A percentile compares a stretch with the other conserved stretches of the same genome.
Conservation (phyloP, 1,140 invertebrate species). For the Cepaea nemoralis region DNA sequence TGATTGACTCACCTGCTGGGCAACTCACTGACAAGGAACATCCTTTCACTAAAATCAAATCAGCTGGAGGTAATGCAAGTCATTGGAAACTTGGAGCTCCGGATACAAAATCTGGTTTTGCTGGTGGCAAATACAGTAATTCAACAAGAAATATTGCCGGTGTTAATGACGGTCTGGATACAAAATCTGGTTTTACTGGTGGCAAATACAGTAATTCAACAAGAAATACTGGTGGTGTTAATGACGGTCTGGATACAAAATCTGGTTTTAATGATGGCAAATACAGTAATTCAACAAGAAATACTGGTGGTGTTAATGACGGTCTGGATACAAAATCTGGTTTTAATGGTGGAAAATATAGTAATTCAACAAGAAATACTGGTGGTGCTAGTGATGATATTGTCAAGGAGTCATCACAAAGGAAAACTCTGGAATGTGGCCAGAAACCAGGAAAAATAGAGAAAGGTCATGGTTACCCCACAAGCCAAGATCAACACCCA, state of each 20-base stretch:
- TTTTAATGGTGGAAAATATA: neutral
- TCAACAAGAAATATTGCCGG: no score
- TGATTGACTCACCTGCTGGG: constrained; percentile 19
- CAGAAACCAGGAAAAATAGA: neutral
- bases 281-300: no score
- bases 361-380: neutral
- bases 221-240: no score
- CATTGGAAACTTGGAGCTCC: neutral
- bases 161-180: neutral
- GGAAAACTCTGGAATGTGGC: neutral
- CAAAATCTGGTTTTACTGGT: neutral
- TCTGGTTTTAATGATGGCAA: neutral
- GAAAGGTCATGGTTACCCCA: neutral
- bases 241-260: neutral
- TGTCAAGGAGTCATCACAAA: neutral
- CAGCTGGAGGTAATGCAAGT: neutral
- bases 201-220: no score
- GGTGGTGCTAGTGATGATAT: neutral
- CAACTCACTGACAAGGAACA: constrained; percentile 28
- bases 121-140: no score
- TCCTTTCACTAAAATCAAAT: constrained; percentile 46
- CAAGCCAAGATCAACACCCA: constrained; percentile 52
- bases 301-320: no score
- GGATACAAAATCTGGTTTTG: neutral
- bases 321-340: neutral